Base-by-base conservation (phyloP, 2,888 invertebrate genomes). In the Actias luna region DNA sequence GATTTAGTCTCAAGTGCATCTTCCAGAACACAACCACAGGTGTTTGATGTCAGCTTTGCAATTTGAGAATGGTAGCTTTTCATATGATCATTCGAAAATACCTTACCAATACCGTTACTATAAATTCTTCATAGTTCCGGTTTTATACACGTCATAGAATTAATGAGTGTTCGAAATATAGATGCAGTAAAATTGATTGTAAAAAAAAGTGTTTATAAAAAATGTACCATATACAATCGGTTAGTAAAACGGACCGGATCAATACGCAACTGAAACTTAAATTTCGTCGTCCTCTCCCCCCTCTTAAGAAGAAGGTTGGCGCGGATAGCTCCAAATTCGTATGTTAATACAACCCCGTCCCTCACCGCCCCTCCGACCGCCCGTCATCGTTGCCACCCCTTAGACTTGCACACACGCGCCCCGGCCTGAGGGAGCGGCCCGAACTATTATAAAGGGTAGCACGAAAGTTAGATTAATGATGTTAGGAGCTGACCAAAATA, bases 381-480 rank as follows among this genome's bases (percentile, higher is more conserved):
- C 76, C 72, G 75, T 74, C 74, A 65, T 74, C 75, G 69, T 67
- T 69, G 65, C 69, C 65, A 59, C 67, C 66, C 63, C 66, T 73
- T 79, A 76, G 78, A 77, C 75, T 73, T 76, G 74, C 78, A 72
- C 76, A 69, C 73, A 65, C 77, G 72, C 73, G 75, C 75, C 76
- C 77, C 73, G 77, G 74, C 85, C 81, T 83, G 81, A 79, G 83
- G 87, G 88, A 85, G 81, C 85, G 82, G 85, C 83, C 87, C 89
- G 88, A 93, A 93, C 93, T 93, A 93, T 93, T 92, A 91, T 92
- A 92, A 92, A 92, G 92, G 92, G 92, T 91, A 92, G 92, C 90
- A 88, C 89, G 91, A 92, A 92, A 92, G 92, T 92, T 92, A 93
- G 93, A 93, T 93, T 93, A 92, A 93, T 93, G 93, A 93, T 93